Evolutionary conservation across 2,888 invertebrate species (phyloP).

Genomic region (Dendrolimus pini): DNA sequence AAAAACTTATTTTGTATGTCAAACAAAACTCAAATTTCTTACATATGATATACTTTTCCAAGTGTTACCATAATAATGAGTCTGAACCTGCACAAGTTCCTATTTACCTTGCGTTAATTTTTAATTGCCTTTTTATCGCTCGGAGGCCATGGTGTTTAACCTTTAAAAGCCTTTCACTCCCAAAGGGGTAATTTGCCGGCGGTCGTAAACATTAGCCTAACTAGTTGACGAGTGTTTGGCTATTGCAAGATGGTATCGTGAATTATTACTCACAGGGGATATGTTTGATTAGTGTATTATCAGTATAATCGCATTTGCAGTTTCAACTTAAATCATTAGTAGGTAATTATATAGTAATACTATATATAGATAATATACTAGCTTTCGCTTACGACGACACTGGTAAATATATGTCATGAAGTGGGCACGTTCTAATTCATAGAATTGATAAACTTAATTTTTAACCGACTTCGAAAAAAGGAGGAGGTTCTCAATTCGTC

Average conservation of each 20-base stretch:
- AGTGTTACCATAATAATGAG: too few relatives aligned
- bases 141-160: neutral
- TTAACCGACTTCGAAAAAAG: too few relatives aligned
- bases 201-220: constrained; percentile 1
- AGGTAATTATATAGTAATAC: neutral
- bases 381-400: neutral
- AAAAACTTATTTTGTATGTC: too few relatives aligned
- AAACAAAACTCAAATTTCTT: too few relatives aligned
- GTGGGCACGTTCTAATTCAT: too few relatives aligned
- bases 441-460: too few relatives aligned
- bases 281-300: neutral
- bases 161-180: constrained; percentile 1
- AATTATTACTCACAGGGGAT: neutral
- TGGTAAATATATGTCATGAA: neutral
- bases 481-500: too few relatives aligned
- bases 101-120: neutral
- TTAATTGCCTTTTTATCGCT: neutral
- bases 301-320: neutral
- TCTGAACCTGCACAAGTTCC: too few relatives aligned
- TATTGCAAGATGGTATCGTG: constrained; percentile 1
- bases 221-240: constrained; percentile 3
- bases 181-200: constrained; percentile 1
- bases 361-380: neutral
- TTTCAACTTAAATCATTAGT: neutral
- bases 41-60: too few relatives aligned